Evolutionary conservation across 2,797 vertebrate genomes (phyloP), one percentile per base, ranked within the genome.

Genomic region (Decapterus maruadsi): DNA sequence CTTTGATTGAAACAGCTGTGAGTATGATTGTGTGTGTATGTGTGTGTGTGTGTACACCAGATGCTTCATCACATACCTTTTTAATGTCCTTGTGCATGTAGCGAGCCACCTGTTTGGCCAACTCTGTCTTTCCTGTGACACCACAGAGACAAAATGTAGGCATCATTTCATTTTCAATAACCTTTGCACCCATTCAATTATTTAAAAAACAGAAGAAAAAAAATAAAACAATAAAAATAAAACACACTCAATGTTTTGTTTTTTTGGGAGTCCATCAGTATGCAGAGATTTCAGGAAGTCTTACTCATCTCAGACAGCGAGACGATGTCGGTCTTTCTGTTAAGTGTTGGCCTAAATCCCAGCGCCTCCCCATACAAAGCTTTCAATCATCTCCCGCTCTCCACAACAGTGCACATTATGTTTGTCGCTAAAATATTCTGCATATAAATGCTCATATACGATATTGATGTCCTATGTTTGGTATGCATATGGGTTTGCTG

Each of bases 41-140:
- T 14, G 38, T 80, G 36, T 53, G 36, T 53, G 48, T 54, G 26
- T 54, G 13, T 36, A 11, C 9, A 16, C 9, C 16, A 48, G 40
- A 13, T 6, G 20, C 9, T 54, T 10, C 2, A 0, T 34, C 22
- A 81, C 68, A 10, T 64, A 98, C 98, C 97, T 97, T 98, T 86
- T 99, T 99, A 80, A 97, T 71, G 55, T 99, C 98, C 89, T 98
- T 99, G 89, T 98, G 98, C 94, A 99, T 94, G 81, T 99, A 99
- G 62, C 97, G 96, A 64, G 98, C 98, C 5, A 98, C 97, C 88
- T 99, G 98, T 89, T 99, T 99, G 88, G 98, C 98, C 92, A 99
- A 88, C 85, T 99, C 98, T 0, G 98, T 99, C 92, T 99, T 99
- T 73, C 98, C 98, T 99, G 93, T 46, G 29, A 58, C 54, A 84